phyloP scores from a whole-genome alignment of 2,113 vertebrate genomes.

The Crotalus tigris region DNA sequence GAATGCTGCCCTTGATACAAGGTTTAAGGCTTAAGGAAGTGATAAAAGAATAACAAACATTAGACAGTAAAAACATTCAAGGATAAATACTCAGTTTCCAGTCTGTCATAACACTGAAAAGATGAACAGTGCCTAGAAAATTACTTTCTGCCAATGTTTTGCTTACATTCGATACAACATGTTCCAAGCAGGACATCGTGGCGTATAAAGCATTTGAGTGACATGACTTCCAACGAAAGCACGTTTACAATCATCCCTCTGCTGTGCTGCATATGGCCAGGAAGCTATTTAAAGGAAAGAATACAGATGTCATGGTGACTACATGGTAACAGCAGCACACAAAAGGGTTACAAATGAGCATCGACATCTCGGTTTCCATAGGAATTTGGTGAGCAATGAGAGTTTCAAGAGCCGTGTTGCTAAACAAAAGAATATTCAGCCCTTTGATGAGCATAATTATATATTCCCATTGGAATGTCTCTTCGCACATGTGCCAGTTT shows the following conservation, averaged over 20 bases:
- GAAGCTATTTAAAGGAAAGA: background rate
- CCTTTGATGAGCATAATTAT: background rate
- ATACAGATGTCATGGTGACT: background rate
- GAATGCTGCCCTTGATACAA: background rate
- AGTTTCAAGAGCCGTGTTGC: background rate
- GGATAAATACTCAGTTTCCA: background rate
- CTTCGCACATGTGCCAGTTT: background rate
- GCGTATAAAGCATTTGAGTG: background rate
- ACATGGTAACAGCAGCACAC: background rate
- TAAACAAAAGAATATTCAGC: constrained; percentile 1
- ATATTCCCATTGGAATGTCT: background rate
- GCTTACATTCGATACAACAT: background rate
- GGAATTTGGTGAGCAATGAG: background rate
- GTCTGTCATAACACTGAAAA: background rate
- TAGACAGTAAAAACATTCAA: background rate
- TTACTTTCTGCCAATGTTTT: background rate
- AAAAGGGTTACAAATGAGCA: background rate
- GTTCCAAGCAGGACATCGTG: background rate
- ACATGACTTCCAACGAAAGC: background rate
- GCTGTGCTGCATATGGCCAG: constrained; percentile 14
- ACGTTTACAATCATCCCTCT: background rate
- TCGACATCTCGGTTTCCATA: background rate
- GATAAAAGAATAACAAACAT: background rate
- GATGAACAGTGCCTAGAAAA: background rate
- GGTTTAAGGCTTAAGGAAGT: background rate